Evolutionary conservation across 2,113 vertebrate species (phyloP), one percentile per base, ranked within the genome.

Genomic region (Oncorhynchus nerka): DNA sequence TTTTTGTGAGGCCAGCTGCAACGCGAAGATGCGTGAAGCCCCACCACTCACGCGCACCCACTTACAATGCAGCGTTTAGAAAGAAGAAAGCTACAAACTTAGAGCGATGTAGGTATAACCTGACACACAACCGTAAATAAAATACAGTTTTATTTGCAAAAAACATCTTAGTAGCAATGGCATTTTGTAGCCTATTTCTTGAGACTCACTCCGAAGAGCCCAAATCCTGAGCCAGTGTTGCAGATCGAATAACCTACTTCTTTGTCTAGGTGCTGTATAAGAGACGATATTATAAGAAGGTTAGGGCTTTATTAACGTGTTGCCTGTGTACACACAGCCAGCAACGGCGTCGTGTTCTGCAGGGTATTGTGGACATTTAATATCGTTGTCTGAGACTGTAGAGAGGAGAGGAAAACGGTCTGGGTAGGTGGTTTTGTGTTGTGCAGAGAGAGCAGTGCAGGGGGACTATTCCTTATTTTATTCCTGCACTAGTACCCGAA

Each of bases 401-500:
- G 30, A 55, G 51, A 55, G 51, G 51, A 55, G 15, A 19, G 3
- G 51, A 45, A 45, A 11, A 45, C 1, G 9, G 13, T 11, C 12
- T 22, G 62, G 49, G 65, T 82, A 85, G 82, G 78, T 20, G 83
- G 81, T 84, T 84, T 88, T 85, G 82, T 84, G 86, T 88, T 90
- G 84, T 88, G 90, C 83, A 86, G 86, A 45, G 34, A 39, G 39
- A 84, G 4, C 51, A 86, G 85, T 85, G 84, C 86, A 76, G 72
- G 85, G 89, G 89, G 88, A 90, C 84, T 90, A 89, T 91, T 91
- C 87, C 90, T 87, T 87, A 87, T 95, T 95, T 95, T 92, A 93
- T 94, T 94, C 92, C 85, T 93, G 93, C 93, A 94, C 94, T 95
- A 93, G 94, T 91, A 91, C 88, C 90, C 89, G 88, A 93, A 95